These are phyloP conservation scores for Hyles vespertilio DNA, from an alignment of 1,140 invertebrate species.

Conservation along the genomic window DNA sequence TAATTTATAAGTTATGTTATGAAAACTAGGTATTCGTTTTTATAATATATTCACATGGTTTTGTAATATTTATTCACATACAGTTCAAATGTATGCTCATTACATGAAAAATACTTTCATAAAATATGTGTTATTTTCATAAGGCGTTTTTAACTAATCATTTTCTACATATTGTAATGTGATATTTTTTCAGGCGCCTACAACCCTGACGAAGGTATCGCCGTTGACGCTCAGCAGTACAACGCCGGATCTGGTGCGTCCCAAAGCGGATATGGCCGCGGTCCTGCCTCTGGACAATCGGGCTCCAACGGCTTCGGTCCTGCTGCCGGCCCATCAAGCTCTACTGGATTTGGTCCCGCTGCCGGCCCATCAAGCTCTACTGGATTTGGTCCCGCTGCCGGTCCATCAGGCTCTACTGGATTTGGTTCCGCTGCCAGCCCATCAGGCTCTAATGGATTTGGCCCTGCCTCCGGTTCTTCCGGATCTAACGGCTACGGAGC, in stretches of 20 bases:
- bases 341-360: slow-evolving; percentile 10
- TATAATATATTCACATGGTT: no score
- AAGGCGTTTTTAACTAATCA: no score
- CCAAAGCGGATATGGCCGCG: slow-evolving; percentile 17
- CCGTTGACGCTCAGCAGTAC: slow-evolving; percentile 15
- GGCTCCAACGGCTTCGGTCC: slow-evolving; percentile 9
- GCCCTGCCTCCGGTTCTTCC: neutral
- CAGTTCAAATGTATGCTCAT: no score
- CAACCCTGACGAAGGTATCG: slow-evolving; percentile 48
- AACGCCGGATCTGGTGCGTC: slow-evolving; percentile 4
- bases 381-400: no score
- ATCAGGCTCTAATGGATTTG: no score
- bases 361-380: slow-evolving; percentile 2
- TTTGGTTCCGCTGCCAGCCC: no score
- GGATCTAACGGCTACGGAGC: neutral
- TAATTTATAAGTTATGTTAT: no score
- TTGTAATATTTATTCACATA: no score
- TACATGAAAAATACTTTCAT: no score
- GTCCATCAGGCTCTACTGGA: no score
- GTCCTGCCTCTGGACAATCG: slow-evolving; percentile 9
- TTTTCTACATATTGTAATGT: neutral
- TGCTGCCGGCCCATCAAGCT: slow-evolving; percentile 7
- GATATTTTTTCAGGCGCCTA: slow-evolving; percentile 48
- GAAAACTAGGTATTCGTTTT: no score
- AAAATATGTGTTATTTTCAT: no score